Evolutionary conservation across 2,797 vertebrate genomes (phyloP).

Genomic region (Rhinoraja longicauda): DNA sequence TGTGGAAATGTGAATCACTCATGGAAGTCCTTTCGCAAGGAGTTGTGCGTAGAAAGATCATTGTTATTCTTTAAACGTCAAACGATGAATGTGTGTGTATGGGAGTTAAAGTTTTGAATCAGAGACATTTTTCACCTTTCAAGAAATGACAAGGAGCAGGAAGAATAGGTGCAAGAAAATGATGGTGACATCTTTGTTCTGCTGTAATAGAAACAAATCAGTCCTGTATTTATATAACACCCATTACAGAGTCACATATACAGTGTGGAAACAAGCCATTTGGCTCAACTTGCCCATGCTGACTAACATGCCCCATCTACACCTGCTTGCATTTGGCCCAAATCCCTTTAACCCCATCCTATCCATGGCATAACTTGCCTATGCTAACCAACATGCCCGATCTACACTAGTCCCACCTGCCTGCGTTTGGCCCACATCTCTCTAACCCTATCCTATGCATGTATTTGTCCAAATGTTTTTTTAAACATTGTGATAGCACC

Average conservation of each 20-base stretch:
- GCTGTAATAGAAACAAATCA: background rate
- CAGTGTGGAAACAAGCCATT: too few relatives aligned
- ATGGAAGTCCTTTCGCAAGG: background rate
- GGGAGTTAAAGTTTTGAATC: background rate
- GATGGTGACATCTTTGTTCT: background rate
- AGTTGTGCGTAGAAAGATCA: background rate
- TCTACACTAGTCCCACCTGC: too few relatives aligned
- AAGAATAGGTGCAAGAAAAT: background rate
- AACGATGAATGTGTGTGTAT: background rate
- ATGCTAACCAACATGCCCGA: too few relatives aligned
- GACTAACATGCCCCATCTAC: too few relatives aligned
- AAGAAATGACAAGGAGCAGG: background rate
- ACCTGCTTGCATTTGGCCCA: too few relatives aligned
- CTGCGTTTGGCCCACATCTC: too few relatives aligned
- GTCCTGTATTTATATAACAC: background rate
- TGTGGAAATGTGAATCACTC: background rate
- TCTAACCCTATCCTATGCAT: too few relatives aligned
- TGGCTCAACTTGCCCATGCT: too few relatives aligned
- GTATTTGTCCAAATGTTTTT: too few relatives aligned
- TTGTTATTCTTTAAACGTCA: background rate
- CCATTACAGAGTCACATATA: background rate
- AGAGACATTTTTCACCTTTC: background rate
- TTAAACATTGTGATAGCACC: too few relatives aligned
- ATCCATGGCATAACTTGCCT: too few relatives aligned
- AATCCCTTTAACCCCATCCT: too few relatives aligned